Evolutionary conservation across 2,888 invertebrate species (phyloP), one percentile per base, ranked within the genome.

Genomic region (Heteromyza rotundicornis): DNA sequence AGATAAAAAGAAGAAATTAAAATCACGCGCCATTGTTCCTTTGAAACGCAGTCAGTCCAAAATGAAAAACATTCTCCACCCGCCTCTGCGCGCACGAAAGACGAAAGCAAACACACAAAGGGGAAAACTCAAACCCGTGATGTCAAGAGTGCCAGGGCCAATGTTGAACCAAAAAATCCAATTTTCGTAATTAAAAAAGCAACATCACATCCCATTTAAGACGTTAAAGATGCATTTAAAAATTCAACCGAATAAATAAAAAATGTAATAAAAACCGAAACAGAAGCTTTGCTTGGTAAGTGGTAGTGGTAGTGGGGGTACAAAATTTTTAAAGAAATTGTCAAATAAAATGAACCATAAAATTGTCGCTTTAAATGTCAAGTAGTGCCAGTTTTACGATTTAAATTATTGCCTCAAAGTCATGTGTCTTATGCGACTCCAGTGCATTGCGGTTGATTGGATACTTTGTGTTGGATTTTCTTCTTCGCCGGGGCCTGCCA

Each of bases 101-200:
- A 40, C 14, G 27, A 27, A 27, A 10, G 10, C 27, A 27, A 27
- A 27, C 27, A 10, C 27, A n/a, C n/a, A n/a, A n/a, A n/a, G n/a
- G n/a, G n/a, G n/a, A n/a, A n/a, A n/a, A n/a, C n/a, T n/a, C n/a
- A 40, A 40, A 40, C 14, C 40, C n/a, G n/a, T n/a, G n/a, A n/a
- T 40, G 40, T 40, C 16, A 40, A 40, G 40, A 10, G 40, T 40
- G 8, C 16, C 40, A n/a, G n/a, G n/a, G n/a, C n/a, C n/a, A n/a
- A n/a, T n/a, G 40, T 10, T n/a, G 40, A n/a, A n/a, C 40, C 5
- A 10, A 40, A 40, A 40, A 40, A n/a, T n/a, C 40, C 40, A 40
- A 40, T 40, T 40, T n/a, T 40, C 16, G 10, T 40, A 40, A 40
- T 40, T 40, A 40, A 40, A n/a, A 40, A 40, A 40, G 40, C 40